Base-by-base conservation (phyloP, 2,888 invertebrate genomes). In the Spilosoma lubricipeda region DNA sequence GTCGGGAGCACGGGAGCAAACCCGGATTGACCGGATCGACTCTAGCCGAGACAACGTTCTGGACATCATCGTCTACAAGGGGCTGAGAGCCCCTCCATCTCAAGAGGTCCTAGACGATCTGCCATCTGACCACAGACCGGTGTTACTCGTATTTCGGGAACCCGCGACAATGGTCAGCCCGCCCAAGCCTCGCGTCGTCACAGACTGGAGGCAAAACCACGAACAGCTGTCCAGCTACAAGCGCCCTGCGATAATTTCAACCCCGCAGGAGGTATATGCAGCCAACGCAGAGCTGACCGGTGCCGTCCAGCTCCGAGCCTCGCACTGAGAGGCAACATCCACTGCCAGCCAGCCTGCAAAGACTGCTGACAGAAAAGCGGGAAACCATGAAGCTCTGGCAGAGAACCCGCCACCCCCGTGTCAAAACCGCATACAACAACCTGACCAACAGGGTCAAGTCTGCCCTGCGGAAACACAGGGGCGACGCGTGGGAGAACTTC, bases 61-160 rank as follows among this genome's bases (percentile, higher is more conserved):
- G 39, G 56, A 69, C 59, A 56, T 69, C 33, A 2, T 59, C 1
- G 36, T 69, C 8, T 69, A 56, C 36, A 59, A n/a, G 30, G 59
- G 69, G 0, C 36, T 69, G 7, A 5, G 23, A 23, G 13, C 59
- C 15, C 68, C 52, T 3, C 68, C 52, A 13, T 20, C 68, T 15
- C 68, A 68, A 23, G 48, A 45, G 18, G 52, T 68, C 8, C 48
- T 68, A 11, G 33, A 18, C 5, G 68, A 68, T 20, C 68, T 68
- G 18, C 68, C 68, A 33, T 33, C 33, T 3, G 33, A 33, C 33
- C 33, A 33, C 33, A 33, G 33, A 33, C 33, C 33, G 33, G 33
- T 68, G 48, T 20, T 68, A 7, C 68, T 68, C 20, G 68, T 68
- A 30, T 52, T 68, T 45, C n/a, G 27, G 15, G 45, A 42, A 9